phyloP scores from a whole-genome alignment of 2,113 vertebrate species.

The Smithornis capensis region DNA sequence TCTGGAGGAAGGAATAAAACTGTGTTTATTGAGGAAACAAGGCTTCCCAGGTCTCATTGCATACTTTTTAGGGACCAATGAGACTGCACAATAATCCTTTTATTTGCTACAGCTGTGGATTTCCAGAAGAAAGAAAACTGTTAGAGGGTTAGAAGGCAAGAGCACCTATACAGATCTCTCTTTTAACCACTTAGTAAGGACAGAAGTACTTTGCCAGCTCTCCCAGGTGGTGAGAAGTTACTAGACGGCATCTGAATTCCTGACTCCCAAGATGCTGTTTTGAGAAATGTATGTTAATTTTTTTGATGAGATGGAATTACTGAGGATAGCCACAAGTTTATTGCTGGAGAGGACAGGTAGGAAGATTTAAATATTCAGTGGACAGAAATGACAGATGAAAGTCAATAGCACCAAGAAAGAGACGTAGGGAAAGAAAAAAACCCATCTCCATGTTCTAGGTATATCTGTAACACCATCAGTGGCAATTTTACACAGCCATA shows the following conservation, averaged over 20 bases:
- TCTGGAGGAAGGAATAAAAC: background rate
- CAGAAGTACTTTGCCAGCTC: background rate
- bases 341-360: background rate
- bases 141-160: background rate
- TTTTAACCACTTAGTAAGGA: background rate
- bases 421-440: background rate
- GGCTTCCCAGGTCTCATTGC: background rate
- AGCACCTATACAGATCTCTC: background rate
- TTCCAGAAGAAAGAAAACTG: background rate
- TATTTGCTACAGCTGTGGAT: background rate
- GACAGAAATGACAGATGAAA: background rate
- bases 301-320: background rate
- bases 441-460: background rate
- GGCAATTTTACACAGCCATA: background rate
- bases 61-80: background rate
- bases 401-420: background rate
- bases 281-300: background rate
- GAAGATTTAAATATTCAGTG: background rate
- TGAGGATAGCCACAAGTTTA: background rate
- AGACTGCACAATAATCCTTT: background rate
- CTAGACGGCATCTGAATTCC: background rate
- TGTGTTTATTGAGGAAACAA: background rate
- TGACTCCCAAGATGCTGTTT: background rate
- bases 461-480: background rate
- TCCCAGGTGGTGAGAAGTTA: background rate